phyloP scores from a whole-genome alignment of 2,888 invertebrate genomes.

The Trypoxylon attenuatum region DNA sequence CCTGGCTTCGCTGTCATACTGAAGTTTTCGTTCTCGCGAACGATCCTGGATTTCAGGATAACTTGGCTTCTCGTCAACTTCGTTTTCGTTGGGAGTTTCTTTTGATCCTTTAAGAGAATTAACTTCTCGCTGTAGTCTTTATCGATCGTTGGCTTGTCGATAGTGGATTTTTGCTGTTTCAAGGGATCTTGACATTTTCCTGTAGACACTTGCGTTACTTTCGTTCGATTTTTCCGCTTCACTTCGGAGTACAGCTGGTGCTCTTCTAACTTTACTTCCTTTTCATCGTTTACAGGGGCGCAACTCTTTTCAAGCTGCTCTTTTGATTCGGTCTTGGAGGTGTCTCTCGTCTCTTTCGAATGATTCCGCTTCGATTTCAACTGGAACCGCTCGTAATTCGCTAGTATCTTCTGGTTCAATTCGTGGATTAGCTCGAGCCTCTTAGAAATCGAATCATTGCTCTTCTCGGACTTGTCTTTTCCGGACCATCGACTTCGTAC shows the following conservation, averaged over 20 bases:
- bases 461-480: conserved; percentile 61
- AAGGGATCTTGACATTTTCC: conserved; percentile 15
- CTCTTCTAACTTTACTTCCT: conserved; percentile 30
- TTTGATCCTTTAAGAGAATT: conserved; percentile 24
- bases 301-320: conserved; percentile 12
- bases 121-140: conserved; percentile 42
- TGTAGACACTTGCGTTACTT: conserved; percentile 1
- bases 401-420: conserved; percentile 69
- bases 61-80: background rate
- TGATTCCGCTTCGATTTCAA: conserved; percentile 61
- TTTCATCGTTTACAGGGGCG: background rate
- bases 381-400: conserved; percentile 68
- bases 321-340: background rate
- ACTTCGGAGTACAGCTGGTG: conserved; percentile 53
- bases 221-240: conserved; percentile 41
- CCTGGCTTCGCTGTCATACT: conserved; percentile 58
- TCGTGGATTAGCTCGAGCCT: conserved; percentile 69
- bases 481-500: conserved; percentile 56
- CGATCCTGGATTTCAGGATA: conserved; percentile 8
- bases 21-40: conserved; percentile 60
- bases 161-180: conserved; percentile 35
- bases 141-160: conserved; percentile 47
- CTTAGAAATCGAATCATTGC: conserved; percentile 68
- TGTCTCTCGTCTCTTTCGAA: conserved; percentile 32
- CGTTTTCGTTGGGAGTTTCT: conserved; percentile 12